phyloP scores from a whole-genome alignment of 2,797 vertebrate species.

The Micromesistius poutassou region DNA sequence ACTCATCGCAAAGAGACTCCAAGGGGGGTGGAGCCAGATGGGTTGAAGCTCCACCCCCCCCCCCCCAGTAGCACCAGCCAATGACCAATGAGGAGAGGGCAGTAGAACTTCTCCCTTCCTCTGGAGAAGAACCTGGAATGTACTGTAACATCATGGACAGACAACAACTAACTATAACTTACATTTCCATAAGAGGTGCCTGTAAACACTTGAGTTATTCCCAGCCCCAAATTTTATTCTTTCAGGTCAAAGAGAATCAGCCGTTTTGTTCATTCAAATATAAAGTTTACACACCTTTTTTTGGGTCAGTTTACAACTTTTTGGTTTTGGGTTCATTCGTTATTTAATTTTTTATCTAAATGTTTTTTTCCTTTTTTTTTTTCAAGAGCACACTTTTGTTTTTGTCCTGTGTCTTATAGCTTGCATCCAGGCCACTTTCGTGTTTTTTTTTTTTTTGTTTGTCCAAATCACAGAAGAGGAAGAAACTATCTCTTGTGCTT shows the following conservation, averaged over 20 bases:
- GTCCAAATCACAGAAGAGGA: constrained; percentile 33
- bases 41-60: constrained; percentile 31
- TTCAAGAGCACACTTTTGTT: constrained; percentile 9
- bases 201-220: constrained; percentile 65
- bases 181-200: constrained; percentile 71
- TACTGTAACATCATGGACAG: constrained; percentile 61
- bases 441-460: constrained; percentile 42
- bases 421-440: constrained; percentile 37
- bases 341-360: constrained; percentile 14
- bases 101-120: constrained; percentile 52
- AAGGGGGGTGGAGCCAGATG: constrained; percentile 26
- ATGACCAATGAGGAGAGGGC: constrained; percentile 56
- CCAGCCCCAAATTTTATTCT: constrained; percentile 30
- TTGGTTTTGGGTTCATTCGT: constrained; percentile 29
- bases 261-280: constrained; percentile 44
- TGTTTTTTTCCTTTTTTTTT: constrained; percentile 37
- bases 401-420: constrained; percentile 37
- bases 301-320: constrained; percentile 11
- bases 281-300: constrained; percentile 49
- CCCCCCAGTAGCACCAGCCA: constrained; percentile 71
- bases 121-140: constrained; percentile 63
- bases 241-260: constrained; percentile 46
- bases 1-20: constrained; percentile 33
- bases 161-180: constrained; percentile 20
- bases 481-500: constrained; percentile 42